A percentile compares a stretch with the other conserved stretches of the same genome.
These are phyloP conservation scores for Hipposideros armiger DNA, from an alignment of 2,113 vertebrate species.

Conservation along the genomic window DNA sequence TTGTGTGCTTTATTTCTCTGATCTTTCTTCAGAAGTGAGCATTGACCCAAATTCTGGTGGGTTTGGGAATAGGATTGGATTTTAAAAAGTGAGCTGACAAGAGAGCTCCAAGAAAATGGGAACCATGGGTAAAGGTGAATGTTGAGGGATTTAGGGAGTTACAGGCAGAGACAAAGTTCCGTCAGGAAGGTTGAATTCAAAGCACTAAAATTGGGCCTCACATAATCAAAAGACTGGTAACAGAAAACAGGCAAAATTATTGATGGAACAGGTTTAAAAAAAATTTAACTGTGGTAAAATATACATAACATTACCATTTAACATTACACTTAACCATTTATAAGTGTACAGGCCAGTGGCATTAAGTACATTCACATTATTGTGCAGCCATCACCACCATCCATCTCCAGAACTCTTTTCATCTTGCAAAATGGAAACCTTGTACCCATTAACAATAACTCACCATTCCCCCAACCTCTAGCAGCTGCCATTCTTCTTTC, in stretches of 20 bases:
- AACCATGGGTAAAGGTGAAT: not conserved
- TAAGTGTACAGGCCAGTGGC: not conserved
- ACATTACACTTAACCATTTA: not conserved
- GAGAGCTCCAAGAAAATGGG: not conserved
- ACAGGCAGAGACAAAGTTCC: not conserved
- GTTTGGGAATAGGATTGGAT: not conserved
- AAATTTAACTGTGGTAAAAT: not conserved
- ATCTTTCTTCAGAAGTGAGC: not conserved
- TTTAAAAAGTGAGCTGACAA: not conserved
- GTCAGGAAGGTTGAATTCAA: not conserved
- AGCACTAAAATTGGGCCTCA: not conserved
- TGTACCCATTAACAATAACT: not conserved
- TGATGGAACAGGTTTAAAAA: not conserved
- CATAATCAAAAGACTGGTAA: not conserved
- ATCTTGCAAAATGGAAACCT: not conserved
- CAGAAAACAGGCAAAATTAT: not conserved
- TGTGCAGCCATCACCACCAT: not conserved
- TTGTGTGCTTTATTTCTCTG: not conserved
- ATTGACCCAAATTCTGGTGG: not conserved
- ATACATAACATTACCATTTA: not conserved
- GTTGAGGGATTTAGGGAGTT: not conserved
- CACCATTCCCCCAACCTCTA: not conserved
- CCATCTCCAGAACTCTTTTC: not conserved
- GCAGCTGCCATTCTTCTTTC: conserved; percentile 6
- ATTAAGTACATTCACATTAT: not conserved